These are phyloP conservation scores for Lathamus discolor DNA, from an alignment of 2,113 vertebrate genomes.

Conservation along the genomic window DNA sequence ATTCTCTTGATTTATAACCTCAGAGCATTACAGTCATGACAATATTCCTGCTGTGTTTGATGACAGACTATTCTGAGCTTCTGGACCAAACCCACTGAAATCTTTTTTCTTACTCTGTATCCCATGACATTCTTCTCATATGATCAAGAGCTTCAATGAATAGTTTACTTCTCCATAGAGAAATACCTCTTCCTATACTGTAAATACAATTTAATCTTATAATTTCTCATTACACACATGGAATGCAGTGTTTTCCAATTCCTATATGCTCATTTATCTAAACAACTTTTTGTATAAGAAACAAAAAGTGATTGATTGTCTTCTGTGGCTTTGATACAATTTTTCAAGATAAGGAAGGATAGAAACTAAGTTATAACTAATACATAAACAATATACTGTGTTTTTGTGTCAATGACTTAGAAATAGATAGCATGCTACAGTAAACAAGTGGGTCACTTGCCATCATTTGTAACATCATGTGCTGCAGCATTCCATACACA, in stretches of 20 bases:
- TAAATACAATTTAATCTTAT: not conserved
- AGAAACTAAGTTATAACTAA: not conserved
- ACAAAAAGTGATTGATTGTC: not conserved
- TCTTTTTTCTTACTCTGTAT: not conserved
- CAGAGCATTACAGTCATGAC: not conserved
- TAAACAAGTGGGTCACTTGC: not conserved
- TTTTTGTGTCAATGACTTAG: not conserved
- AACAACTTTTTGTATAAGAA: not conserved
- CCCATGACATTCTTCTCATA: not conserved
- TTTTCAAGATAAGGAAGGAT: not conserved
- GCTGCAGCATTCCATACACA: not conserved
- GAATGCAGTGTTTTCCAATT: not conserved
- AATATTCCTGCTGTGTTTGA: not conserved
- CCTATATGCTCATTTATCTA: not conserved
- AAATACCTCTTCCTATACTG: not conserved
- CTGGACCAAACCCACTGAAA: not conserved
- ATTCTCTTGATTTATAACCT: not conserved
- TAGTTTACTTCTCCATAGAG: not conserved
- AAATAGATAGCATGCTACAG: not conserved
- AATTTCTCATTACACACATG: not conserved
- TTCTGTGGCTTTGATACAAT: not conserved
- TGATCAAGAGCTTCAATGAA: not conserved
- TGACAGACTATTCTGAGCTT: not conserved
- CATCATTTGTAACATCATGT: accelerated
- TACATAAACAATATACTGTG: not conserved